Evolutionary conservation across 2,888 invertebrate species (phyloP).

Genomic region (Alloscopus bannaensis): DNA sequence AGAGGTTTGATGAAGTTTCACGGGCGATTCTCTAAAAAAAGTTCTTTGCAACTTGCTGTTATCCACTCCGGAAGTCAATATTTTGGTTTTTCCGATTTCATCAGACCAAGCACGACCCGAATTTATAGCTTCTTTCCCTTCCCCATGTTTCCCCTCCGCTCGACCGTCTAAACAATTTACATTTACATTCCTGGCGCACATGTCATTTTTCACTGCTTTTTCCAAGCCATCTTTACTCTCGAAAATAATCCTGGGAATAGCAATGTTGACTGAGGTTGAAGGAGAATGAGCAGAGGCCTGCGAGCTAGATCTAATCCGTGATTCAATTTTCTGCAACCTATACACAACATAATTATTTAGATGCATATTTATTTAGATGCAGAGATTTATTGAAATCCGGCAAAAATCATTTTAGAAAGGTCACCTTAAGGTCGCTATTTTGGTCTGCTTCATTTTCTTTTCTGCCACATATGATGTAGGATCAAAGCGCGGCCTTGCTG

Average conservation of each 20-base stretch:
- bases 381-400: not conserved
- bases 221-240: no score
- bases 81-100: no score
- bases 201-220: no score
- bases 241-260: slow-evolving; percentile 1
- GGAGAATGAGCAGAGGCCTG: not conserved
- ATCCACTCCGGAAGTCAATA: no score
- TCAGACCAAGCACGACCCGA: no score
- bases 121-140: no score
- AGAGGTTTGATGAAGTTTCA: no score
- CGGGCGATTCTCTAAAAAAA: no score
- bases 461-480: slow-evolving; percentile 70
- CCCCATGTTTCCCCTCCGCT: no score
- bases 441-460: slow-evolving; percentile 66
- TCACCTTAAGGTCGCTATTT: slow-evolving; percentile 64
- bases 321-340: slow-evolving; percentile 55
- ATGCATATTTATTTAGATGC: slow-evolving; percentile 8
- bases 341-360: slow-evolving; percentile 10
- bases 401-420: not conserved
- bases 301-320: slow-evolving; percentile 40
- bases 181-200: no score
- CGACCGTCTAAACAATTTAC: no score
- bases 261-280: not conserved
- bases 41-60: no score
- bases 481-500: slow-evolving; percentile 60